These are phyloP conservation scores for Microcebus murinus DNA, from an alignment of 2,113 vertebrate species.

Conservation along the genomic window DNA sequence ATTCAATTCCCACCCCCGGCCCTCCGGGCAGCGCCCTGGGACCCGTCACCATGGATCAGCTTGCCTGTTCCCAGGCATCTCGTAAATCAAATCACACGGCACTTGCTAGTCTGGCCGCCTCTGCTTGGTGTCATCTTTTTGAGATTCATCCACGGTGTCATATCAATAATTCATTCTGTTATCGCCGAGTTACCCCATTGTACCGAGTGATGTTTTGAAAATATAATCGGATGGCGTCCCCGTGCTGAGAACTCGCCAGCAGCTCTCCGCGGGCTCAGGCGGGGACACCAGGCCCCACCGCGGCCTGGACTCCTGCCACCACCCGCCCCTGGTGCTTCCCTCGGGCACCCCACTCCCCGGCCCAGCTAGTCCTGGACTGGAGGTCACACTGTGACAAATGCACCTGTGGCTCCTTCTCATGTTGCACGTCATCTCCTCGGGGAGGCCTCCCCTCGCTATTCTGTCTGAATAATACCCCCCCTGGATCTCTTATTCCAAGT, in stretches of 20 bases:
- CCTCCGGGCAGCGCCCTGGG: not conserved
- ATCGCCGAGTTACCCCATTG: not conserved
- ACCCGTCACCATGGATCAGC: not conserved
- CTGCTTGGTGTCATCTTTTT: not conserved
- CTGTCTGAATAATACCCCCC: accelerated
- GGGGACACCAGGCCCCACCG: accelerated
- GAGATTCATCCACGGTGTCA: not conserved
- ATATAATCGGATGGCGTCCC: not conserved
- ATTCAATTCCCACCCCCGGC: too few relatives aligned
- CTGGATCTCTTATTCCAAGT: accelerated
- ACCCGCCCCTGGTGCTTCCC: not conserved
- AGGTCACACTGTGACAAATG: not conserved
- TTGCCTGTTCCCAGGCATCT: too few relatives aligned
- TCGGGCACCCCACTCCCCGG: accelerated
- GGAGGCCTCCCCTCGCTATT: not conserved
- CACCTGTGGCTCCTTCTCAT: not conserved
- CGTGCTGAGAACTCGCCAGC: not conserved
- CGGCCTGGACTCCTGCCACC: accelerated
- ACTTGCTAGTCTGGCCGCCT: not conserved
- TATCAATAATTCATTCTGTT: not conserved
- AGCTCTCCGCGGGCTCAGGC: not conserved
- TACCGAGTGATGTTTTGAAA: not conserved
- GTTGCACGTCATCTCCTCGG: too few relatives aligned
- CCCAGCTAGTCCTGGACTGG: too few relatives aligned
- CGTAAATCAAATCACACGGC: accelerated